Percentiles rank a stretch among this genome's conserved stretches.
These are phyloP conservation scores for Acromyrmex echinatior DNA, from an alignment of 1,140 invertebrate genomes.

Conservation along the genomic window DNA sequence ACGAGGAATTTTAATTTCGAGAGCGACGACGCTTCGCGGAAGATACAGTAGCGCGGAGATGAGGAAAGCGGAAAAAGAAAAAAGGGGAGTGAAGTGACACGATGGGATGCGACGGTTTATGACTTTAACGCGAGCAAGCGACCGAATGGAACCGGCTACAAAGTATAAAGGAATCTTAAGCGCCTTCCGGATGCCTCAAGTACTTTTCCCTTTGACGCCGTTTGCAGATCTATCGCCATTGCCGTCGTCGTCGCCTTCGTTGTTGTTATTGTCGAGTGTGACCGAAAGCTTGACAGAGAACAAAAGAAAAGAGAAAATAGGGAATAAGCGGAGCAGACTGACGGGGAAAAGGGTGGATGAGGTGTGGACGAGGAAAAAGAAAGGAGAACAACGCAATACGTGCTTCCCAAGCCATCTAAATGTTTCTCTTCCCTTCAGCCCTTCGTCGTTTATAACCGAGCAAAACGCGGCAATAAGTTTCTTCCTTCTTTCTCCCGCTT, in stretches of 20 bases:
- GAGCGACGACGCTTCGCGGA: slow-evolving; percentile 11
- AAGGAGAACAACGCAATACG: slow-evolving; percentile 5
- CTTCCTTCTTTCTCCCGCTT: slow-evolving; percentile 42
- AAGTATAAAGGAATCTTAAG: slow-evolving; percentile 74
- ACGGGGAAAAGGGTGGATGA: slow-evolving; percentile 7
- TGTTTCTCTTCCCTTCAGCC: slow-evolving; percentile 63
- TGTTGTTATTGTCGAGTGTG: slow-evolving; percentile 48
- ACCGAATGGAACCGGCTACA: slow-evolving; percentile 63
- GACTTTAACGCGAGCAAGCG: slow-evolving; percentile 71
- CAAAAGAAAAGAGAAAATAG: slow-evolving; percentile 11
- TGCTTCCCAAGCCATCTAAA: slow-evolving; percentile 69
- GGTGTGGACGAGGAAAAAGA: slow-evolving; percentile 55
- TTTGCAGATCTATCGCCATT: slow-evolving; percentile 60
- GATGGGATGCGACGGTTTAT: slow-evolving; percentile 57
- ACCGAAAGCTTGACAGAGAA: slow-evolving; percentile 29
- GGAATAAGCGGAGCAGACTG: slow-evolving; percentile 15
- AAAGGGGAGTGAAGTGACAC: background rate
- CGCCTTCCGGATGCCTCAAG: slow-evolving; percentile 69
- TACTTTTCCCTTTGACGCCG: slow-evolving; percentile 73
- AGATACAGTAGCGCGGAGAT: background rate
- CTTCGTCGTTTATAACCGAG: slow-evolving; percentile 69
- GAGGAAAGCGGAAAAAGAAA: background rate
- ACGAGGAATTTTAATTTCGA: slow-evolving; percentile 57
- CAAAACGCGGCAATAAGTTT: slow-evolving; percentile 76
- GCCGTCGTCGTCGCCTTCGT: background rate